Conservation (phyloP, 2,888 invertebrate genomes). For the Zaprionus lineosus region DNA sequence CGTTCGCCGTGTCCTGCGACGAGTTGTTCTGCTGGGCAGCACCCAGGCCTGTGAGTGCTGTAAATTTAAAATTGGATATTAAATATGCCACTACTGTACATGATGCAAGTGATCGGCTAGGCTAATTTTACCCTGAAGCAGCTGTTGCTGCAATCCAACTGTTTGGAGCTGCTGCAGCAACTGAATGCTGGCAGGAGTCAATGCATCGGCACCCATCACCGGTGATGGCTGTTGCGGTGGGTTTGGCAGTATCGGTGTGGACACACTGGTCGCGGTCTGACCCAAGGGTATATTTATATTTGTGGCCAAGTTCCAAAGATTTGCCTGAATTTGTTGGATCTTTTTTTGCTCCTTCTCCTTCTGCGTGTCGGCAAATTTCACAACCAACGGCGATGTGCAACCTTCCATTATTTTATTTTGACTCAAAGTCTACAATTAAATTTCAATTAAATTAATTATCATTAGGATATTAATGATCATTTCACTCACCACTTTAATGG, state of each 20-base stretch:
- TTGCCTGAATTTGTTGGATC: slow-evolving; percentile 96
- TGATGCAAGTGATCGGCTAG: background rate
- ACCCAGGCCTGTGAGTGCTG: slow-evolving; percentile 76
- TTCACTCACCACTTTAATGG: slow-evolving; percentile 90
- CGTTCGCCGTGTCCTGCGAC: slow-evolving; percentile 67
- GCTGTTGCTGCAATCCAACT: slow-evolving; percentile 86
- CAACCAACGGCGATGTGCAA: slow-evolving; percentile 98
- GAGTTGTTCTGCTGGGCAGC: slow-evolving; percentile 80
- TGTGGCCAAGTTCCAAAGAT: slow-evolving; percentile 92
- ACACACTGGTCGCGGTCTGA: slow-evolving; percentile 83
- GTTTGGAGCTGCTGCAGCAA: slow-evolving; percentile 87
- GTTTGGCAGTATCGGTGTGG: slow-evolving; percentile 83
- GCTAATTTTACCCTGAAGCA: slow-evolving; percentile 84
- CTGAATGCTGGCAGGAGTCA: slow-evolving; percentile 86
- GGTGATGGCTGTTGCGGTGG: slow-evolving; percentile 83
- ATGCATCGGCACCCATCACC: slow-evolving; percentile 83
- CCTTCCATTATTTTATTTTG: slow-evolving; percentile 99
- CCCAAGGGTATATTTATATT: slow-evolving; percentile 84
- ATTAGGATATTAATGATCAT: too few species aligned
- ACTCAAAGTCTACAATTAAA: slow-evolving; percentile 89
- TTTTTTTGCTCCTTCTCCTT: slow-evolving; percentile 99
- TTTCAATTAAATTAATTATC: too few species aligned
- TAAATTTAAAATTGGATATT: background rate
- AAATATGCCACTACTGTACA: background rate
- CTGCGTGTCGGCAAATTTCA: slow-evolving; percentile 99